Conservation (phyloP, 2,888 invertebrate species). For the Tinea trinotella region DNA sequence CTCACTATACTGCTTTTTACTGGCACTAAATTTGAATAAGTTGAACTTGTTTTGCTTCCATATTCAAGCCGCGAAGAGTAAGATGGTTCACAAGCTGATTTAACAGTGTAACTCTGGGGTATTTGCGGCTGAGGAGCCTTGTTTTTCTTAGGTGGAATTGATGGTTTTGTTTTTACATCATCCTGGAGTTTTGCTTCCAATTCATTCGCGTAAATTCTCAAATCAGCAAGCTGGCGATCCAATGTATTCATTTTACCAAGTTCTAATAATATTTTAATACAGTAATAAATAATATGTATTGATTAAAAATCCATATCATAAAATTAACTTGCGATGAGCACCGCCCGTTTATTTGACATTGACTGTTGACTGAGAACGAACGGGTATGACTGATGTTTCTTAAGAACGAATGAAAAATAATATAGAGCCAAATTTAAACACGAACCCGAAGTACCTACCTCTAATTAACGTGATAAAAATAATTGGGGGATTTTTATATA, state of each 20-base stretch:
- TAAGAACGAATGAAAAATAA: neutral
- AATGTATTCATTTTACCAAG: constrained; percentile 52
- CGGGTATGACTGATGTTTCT: neutral
- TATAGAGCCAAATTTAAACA: no score
- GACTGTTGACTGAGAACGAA: neutral
- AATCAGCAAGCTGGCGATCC: constrained; percentile 60
- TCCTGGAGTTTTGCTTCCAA: constrained; percentile 64
- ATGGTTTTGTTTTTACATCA: constrained; percentile 62
- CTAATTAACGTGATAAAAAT: no score
- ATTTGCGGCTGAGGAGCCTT: constrained; percentile 72
- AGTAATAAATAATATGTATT: neutral
- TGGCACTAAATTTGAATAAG: constrained; percentile 64
- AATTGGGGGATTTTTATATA: no score
- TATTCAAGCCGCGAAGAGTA: constrained; percentile 80
- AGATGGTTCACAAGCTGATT: constrained; percentile 81
- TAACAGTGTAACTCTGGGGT: constrained; percentile 83
- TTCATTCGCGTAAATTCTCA: constrained; percentile 64
- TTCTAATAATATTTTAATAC: neutral
- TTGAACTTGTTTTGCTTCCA: constrained; percentile 59
- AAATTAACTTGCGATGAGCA: neutral
- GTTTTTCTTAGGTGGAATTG: constrained; percentile 62
- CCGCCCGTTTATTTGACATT: constrained; percentile 5
- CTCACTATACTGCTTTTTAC: constrained; percentile 67
- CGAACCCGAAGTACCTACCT: no score
- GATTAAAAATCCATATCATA: neutral